Evolutionary conservation across 1,140 invertebrate species (phyloP).

Genomic region (Zaprionus davidi): DNA sequence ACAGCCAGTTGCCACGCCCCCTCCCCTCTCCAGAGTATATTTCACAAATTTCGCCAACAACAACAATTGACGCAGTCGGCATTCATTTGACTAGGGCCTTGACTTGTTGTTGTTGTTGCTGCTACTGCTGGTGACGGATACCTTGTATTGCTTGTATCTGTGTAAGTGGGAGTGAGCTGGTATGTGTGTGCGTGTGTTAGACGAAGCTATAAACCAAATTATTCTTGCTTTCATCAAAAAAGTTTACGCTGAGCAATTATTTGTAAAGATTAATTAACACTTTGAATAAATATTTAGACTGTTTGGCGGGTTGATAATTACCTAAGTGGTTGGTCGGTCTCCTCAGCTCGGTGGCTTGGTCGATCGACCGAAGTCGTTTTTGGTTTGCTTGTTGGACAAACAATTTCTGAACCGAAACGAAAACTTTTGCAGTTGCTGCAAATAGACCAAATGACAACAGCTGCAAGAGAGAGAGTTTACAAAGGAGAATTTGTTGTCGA

Average conservation of each 20-base stretch:
- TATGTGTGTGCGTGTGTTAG: conserved; percentile 1
- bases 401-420: conserved; percentile 3
- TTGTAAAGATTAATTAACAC: conserved; percentile 82
- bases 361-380: not conserved
- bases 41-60: conserved; percentile 61
- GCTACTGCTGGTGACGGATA: conserved; percentile 38
- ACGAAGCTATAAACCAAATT: conserved; percentile 74
- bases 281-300: conserved; percentile 78
- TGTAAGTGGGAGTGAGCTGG: not conserved
- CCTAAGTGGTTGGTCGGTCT: conserved; percentile 43
- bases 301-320: conserved; percentile 67
- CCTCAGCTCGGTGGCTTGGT: not conserved
- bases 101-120: conserved; percentile 12
- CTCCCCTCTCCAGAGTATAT: conserved; percentile 51
- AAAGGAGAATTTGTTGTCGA: not conserved
- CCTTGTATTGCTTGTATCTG: conserved; percentile 26
- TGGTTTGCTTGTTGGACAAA: not conserved
- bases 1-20: not conserved
- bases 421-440: not conserved
- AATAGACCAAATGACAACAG: conserved; percentile 1
- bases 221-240: conserved; percentile 81
- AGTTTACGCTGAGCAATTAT: conserved; percentile 76
- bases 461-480: not conserved
- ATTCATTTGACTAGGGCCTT: conserved; percentile 57
- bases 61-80: conserved; percentile 43